These are phyloP conservation scores for Rhinolophus ferrumequinum DNA, from an alignment of 2,113 vertebrate genomes.

Conservation along the genomic window DNA sequence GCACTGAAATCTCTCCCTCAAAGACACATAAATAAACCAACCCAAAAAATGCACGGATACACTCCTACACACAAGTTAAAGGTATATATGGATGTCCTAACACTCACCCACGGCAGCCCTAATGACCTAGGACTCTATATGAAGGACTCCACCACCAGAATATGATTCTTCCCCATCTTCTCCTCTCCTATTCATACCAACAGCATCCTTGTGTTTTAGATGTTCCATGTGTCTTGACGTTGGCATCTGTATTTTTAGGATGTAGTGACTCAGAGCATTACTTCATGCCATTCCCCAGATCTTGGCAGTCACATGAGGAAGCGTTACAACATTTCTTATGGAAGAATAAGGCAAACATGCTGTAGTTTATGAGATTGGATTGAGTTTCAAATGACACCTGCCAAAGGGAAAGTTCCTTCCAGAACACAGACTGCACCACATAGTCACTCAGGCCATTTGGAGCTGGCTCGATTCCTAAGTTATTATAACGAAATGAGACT, in stretches of 20 bases:
- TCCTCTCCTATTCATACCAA: neutral
- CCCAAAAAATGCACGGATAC: neutral
- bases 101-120: neutral
- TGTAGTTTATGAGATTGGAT: slow-evolving; percentile 54
- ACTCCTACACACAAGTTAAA: neutral
- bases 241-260: slow-evolving; percentile 39
- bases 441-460: slow-evolving; percentile 51
- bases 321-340: slow-evolving; percentile 27
- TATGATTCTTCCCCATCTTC: neutral
- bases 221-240: neutral
- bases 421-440: slow-evolving; percentile 25
- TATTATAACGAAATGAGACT: slow-evolving; percentile 75
- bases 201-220: neutral
- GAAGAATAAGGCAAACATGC: slow-evolving; percentile 27
- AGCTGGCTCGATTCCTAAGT: slow-evolving; percentile 70
- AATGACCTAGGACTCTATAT: neutral
- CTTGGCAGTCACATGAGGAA: slow-evolving; percentile 40
- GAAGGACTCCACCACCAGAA: neutral
- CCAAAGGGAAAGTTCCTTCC: slow-evolving; percentile 61
- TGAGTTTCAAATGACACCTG: slow-evolving; percentile 49
- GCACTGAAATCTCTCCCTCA: neutral
- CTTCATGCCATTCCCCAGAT: slow-evolving; percentile 58
- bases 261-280: slow-evolving; percentile 55
- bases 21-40: neutral
- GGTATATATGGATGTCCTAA: neutral